These are phyloP conservation scores for Gymnothorax reevesii DNA, from an alignment of 2,797 vertebrate genomes.

Conservation along the genomic window DNA sequence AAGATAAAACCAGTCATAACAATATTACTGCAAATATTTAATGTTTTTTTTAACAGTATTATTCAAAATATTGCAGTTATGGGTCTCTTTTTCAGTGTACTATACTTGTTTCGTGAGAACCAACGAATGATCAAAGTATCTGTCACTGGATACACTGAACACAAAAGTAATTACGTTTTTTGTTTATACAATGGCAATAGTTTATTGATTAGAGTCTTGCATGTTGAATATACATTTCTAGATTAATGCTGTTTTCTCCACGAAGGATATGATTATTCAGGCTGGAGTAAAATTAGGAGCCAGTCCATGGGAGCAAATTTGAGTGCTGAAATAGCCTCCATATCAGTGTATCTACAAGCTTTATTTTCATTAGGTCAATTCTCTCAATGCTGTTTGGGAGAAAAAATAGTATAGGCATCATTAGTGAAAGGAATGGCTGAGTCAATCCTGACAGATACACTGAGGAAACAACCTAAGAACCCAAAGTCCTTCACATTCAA, in stretches of 20 bases:
- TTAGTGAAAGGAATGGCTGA: neutral
- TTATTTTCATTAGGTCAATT: neutral
- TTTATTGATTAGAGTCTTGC: neutral
- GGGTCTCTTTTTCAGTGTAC: neutral
- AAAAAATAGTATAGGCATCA: neutral
- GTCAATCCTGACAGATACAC: neutral
- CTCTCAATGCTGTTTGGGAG: neutral
- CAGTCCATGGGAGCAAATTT: neutral
- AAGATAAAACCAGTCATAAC: neutral
- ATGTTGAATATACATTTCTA: neutral
- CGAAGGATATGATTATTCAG: neutral
- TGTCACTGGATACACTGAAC: neutral
- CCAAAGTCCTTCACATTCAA: neutral
- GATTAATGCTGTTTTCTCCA: neutral
- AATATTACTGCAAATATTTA: neutral
- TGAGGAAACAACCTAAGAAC: neutral
- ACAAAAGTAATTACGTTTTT: neutral
- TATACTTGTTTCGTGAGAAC: neutral
- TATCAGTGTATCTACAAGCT: neutral
- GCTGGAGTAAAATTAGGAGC: neutral
- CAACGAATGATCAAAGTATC: neutral
- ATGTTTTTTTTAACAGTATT: too few relatives aligned
- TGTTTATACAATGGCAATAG: neutral
- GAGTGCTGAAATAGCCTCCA: neutral
- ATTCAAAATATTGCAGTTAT: neutral